phyloP scores from a whole-genome alignment of 2,888 invertebrate species.

The Pollenia angustigena region DNA sequence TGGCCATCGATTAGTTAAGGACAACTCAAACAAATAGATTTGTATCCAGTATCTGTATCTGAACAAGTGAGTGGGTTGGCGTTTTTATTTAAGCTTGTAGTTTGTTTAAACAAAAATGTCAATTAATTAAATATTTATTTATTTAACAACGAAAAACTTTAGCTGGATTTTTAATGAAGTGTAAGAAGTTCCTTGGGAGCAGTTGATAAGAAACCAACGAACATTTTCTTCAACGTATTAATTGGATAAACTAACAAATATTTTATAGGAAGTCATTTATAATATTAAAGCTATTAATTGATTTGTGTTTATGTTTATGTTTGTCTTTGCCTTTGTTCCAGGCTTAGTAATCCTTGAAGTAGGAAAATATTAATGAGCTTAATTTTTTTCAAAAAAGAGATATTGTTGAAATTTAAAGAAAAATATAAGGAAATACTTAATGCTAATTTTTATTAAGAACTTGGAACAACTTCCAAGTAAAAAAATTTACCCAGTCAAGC shows the following conservation, averaged over 20 bases:
- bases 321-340: neutral
- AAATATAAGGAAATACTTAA: too few relatives aligned
- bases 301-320: conserved; percentile 3
- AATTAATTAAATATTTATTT: conserved; percentile 72
- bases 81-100: conserved; percentile 50
- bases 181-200: conserved; percentile 50
- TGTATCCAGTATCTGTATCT: conserved; percentile 29
- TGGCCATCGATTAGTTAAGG: conserved; percentile 81
- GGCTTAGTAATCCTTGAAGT: too few relatives aligned
- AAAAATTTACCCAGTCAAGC: too few relatives aligned
- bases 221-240: neutral
- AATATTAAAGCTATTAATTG: conserved; percentile 46
- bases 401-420: too few relatives aligned
- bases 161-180: conserved; percentile 68
- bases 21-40: conserved; percentile 54
- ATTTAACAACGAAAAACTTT: conserved; percentile 41
- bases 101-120: conserved; percentile 67
- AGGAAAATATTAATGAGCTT: neutral
- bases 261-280: conserved; percentile 43
- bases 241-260: neutral
- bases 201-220: conserved; percentile 50
- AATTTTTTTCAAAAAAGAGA: neutral
- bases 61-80: conserved; percentile 14
- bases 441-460: too few relatives aligned
- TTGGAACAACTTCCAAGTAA: too few relatives aligned